Evolutionary conservation across 2,113 vertebrate species (phyloP).

Genomic region (Amazona vittata): DNA sequence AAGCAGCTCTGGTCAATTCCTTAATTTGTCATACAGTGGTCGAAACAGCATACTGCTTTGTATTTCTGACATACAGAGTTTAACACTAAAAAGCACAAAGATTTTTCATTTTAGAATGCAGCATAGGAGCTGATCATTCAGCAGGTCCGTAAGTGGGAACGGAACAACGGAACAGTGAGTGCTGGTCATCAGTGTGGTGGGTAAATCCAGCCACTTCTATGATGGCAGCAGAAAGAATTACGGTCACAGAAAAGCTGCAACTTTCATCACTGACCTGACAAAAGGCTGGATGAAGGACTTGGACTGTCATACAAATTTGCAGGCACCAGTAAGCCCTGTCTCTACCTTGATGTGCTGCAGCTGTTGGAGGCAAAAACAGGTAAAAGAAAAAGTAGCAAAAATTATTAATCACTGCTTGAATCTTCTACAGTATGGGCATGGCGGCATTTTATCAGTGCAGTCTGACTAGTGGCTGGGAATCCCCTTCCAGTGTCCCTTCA

Average conservation of each 20-base stretch:
- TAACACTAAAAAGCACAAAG: not conserved
- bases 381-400: not conserved
- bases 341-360: not conserved
- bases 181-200: not conserved
- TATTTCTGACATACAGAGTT: not conserved
- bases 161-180: not conserved
- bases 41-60: not conserved
- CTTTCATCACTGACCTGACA: not conserved
- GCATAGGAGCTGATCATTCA: fast-evolving
- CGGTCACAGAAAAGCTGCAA: not conserved
- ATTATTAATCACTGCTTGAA: not conserved
- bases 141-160: not conserved
- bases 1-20: not conserved
- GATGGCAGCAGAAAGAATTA: not conserved
- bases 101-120: not conserved
- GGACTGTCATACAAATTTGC: not conserved
- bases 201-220: not conserved
- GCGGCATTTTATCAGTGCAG: not conserved
- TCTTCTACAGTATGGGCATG: not conserved
- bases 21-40: not conserved
- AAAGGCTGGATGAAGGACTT: not conserved
- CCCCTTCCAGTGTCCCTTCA: not conserved
- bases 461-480: not conserved
- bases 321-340: not conserved
- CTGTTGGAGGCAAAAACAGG: not conserved